These are phyloP conservation scores for Cyprinus carpio DNA, from an alignment of 2,113 vertebrate genomes.

Conservation along the genomic window DNA sequence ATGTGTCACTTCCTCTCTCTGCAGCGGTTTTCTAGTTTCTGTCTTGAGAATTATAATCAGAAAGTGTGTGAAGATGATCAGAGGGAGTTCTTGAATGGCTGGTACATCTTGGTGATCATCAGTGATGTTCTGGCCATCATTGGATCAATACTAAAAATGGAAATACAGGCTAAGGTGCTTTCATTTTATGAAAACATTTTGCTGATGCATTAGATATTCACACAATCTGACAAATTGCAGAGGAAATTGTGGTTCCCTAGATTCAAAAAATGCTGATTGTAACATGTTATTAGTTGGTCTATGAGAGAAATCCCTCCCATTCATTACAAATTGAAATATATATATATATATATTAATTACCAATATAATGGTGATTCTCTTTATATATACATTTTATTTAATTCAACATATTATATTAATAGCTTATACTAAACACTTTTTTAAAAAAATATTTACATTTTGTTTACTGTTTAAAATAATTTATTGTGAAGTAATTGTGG, in stretches of 20 bases:
- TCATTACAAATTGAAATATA: too few species aligned
- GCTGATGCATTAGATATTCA: neutral
- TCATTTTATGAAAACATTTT: neutral
- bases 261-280: neutral
- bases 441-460: too few species aligned
- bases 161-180: conserved; percentile 94
- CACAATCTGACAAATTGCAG: neutral
- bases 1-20: conserved; percentile 43
- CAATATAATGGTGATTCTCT: neutral
- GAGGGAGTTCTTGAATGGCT: conserved; percentile 89
- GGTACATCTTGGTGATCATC: conserved; percentile 91
- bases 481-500: too few species aligned
- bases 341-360: neutral
- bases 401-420: neutral
- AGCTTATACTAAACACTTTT: neutral
- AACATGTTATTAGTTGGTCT: neutral
- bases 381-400: neutral
- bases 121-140: conserved; percentile 90
- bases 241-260: neutral
- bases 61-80: conserved; percentile 80
- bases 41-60: conserved; percentile 81
- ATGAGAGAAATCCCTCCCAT: neutral
- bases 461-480: too few species aligned
- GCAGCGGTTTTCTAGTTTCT: conserved; percentile 88
- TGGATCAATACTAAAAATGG: conserved; percentile 95